A percentile compares a stretch with the other conserved stretches of the same genome.
Evolutionary conservation across 2,797 vertebrate genomes (phyloP).

Genomic region (Neosilurus mollespiculum): DNA sequence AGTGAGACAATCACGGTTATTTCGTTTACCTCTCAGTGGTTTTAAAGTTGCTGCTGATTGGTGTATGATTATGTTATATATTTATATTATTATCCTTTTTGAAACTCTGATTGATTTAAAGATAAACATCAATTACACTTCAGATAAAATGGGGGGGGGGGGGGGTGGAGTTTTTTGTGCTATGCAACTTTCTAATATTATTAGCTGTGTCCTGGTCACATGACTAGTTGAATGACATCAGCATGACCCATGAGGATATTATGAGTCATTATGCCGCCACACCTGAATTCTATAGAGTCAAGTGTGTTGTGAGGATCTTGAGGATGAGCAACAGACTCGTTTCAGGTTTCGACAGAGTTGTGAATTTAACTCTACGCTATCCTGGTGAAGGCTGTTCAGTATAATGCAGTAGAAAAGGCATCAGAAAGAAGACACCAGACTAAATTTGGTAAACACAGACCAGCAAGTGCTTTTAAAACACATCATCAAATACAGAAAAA

Average conservation of each 20-base stretch:
- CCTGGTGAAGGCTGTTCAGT: neutral
- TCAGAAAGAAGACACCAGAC: neutral
- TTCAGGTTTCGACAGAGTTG: neutral
- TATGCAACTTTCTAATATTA: neutral
- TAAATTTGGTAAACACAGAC: neutral
- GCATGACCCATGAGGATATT: neutral
- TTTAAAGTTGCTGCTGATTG: no score
- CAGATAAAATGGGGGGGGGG: no score
- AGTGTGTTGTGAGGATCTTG: neutral
- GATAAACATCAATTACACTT: neutral
- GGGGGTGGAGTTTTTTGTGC: neutral
- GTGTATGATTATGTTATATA: no score
- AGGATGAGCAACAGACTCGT: neutral
- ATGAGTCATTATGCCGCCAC: neutral
- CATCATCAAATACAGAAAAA: neutral
- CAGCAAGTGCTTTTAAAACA: neutral
- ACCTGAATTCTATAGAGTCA: neutral
- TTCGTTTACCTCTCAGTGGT: no score
- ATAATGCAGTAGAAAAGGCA: no score
- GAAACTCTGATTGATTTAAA: neutral
- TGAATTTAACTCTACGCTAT: neutral
- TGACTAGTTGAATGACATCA: conserved; percentile 3
- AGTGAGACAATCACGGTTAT: no score
- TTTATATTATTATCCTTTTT: neutral
- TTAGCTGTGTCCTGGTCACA: neutral